These are phyloP conservation scores for Podiceps cristatus DNA, from an alignment of 2,113 vertebrate genomes.

Conservation along the genomic window DNA sequence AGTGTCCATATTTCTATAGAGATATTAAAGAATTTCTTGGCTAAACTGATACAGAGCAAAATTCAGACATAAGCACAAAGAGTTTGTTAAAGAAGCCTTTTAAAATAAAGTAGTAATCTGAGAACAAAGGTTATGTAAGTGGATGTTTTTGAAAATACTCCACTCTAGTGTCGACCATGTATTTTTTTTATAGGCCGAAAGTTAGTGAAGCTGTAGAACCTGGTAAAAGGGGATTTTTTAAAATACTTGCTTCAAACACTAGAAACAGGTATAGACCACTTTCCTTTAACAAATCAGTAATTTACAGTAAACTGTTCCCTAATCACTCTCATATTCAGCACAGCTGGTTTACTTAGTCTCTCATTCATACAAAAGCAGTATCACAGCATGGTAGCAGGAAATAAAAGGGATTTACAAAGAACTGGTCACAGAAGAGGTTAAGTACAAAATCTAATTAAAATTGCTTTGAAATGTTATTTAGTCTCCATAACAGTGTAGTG, in stretches of 20 bases:
- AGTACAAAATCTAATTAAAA: conserved; percentile 47
- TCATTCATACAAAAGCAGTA: conserved; percentile 4
- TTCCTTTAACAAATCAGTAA: background rate
- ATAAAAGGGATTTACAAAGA: conserved; percentile 45
- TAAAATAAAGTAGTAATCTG: background rate
- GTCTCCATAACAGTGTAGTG: background rate
- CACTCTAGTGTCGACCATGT: background rate
- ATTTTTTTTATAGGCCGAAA: background rate
- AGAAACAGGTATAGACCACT: background rate
- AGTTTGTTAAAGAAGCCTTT: background rate
- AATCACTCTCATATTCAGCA: background rate
- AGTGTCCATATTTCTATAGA: background rate
- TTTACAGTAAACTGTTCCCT: background rate
- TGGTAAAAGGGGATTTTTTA: background rate
- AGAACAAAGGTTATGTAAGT: background rate
- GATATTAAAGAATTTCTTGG: background rate
- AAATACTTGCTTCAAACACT: background rate
- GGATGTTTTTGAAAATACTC: background rate
- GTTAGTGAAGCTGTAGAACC: background rate
- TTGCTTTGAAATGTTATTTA: background rate
- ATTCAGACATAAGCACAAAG: background rate
- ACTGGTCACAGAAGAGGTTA: conserved; percentile 36
- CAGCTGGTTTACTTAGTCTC: conserved; percentile 6
- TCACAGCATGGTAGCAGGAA: conserved; percentile 46
- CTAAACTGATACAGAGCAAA: background rate